Evolutionary conservation across 1,140 invertebrate genomes (phyloP).

Genomic region (Choristoneura fumiferana): DNA sequence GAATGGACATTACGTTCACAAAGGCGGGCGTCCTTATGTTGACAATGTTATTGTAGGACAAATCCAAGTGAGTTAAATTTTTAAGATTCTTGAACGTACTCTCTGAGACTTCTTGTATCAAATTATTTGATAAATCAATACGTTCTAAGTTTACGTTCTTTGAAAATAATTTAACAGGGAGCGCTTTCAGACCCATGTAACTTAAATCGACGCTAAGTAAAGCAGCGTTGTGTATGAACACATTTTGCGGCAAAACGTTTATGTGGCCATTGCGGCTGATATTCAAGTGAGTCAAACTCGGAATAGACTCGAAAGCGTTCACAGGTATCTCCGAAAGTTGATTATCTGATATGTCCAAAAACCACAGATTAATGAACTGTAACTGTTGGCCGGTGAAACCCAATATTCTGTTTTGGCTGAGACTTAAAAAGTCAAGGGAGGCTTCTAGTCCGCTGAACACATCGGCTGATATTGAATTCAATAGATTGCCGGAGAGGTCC

Average conservation of each 20-base stretch:
- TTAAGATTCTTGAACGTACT: constrained; percentile 85
- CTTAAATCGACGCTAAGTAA: constrained; percentile 86
- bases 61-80: constrained; percentile 85
- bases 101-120: constrained; percentile 84
- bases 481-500: constrained; percentile 88
- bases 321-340: constrained; percentile 84
- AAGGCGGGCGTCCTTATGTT: constrained; percentile 85
- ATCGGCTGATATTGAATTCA: constrained; percentile 84
- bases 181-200: constrained; percentile 83
- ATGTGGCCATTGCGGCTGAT: constrained; percentile 88
- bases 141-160: constrained; percentile 82
- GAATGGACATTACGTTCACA: constrained; percentile 84
- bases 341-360: constrained; percentile 89
- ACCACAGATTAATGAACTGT: constrained; percentile 82
- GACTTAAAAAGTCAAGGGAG: constrained; percentile 84
- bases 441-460: constrained; percentile 88
- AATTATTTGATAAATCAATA: constrained; percentile 84
- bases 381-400: constrained; percentile 82
- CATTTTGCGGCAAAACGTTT: constrained; percentile 77
- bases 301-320: constrained; percentile 84
- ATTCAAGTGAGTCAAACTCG: constrained; percentile 86
- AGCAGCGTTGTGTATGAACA: constrained; percentile 81
- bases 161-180: constrained; percentile 85
- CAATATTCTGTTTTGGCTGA: constrained; percentile 88
- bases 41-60: constrained; percentile 88